Evolutionary conservation across 1,140 invertebrate species (phyloP).

Genomic region (Apis cerana): DNA sequence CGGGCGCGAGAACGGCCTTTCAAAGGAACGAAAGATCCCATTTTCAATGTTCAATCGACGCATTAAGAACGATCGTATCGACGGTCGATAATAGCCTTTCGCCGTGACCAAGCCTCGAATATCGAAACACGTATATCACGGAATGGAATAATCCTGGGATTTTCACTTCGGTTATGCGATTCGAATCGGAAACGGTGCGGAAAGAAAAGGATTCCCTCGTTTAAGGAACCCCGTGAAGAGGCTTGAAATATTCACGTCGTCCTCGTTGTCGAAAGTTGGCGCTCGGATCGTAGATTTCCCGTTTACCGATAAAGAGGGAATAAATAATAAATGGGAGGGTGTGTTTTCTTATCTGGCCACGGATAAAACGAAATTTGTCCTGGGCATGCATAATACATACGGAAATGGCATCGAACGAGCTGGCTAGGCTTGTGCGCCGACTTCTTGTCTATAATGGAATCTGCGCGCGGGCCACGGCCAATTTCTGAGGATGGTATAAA

Average conservation of each 20-base stretch:
- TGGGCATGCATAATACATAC: conserved; percentile 78
- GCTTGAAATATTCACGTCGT: conserved; percentile 17
- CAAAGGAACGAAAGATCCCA: neutral
- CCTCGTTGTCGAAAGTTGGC: neutral
- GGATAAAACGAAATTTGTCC: conserved; percentile 77
- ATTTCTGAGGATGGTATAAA: conserved; percentile 73
- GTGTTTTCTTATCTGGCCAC: conserved; percentile 48
- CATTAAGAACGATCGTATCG: neutral
- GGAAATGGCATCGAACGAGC: conserved; percentile 71
- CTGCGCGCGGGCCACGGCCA: conserved; percentile 74
- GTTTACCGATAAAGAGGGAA: conserved; percentile 20
- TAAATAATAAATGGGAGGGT: conserved; percentile 35
- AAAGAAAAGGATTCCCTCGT: too few species aligned
- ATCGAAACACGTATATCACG: too few species aligned
- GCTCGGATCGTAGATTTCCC: neutral
- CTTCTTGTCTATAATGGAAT: conserved; percentile 81
- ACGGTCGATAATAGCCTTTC: neutral
- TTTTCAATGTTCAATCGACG: conserved; percentile 23
- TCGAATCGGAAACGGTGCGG: neutral
- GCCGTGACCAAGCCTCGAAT: neutral
- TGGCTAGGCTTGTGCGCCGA: conserved; percentile 65
- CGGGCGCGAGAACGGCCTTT: too few species aligned
- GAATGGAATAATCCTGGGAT: too few species aligned
- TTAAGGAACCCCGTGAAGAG: neutral
- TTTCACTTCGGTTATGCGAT: too few species aligned